Base-by-base conservation (phyloP, 1,140 invertebrate genomes). In the Pollicipes pollicipes region DNA sequence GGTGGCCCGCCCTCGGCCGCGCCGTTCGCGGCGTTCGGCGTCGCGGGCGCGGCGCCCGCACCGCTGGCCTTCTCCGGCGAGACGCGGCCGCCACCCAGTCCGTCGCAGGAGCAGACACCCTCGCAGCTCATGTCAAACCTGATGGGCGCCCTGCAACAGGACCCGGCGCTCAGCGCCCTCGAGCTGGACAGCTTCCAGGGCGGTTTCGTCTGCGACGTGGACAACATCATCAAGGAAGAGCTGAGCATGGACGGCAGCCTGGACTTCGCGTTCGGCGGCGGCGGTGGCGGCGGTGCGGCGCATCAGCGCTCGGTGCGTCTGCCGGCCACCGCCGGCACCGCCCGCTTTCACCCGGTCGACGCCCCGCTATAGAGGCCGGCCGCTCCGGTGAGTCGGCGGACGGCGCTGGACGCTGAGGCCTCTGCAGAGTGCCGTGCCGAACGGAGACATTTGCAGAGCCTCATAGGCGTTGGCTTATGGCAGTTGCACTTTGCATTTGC, bases 141-240 rank as follows among this genome's bases (percentile, higher is more conserved):
- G 67, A 89, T 92, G 86, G 89, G 88, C 21, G 87, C 88, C 1
- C 83, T 91, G 1, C 64, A 66, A 24, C 64, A 3, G 27, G 88
- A 87, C 75, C 88, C 87, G 76, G 78, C 88, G 2, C 81, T 88
- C 21, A 88, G 90, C 76, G 88, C 90, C 78, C 82, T 91, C 68
- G 88, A 88, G 77, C 87, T 94, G 73, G 91, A 94, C 78, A 85
- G 87, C 30, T 80, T 88, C 71, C 89, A 90, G 35, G 88, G 86
- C 68, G 86, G 86, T 71, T 88, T 96, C 75, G 91, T 95, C 75
- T 96, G 92, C 81, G 93, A 95, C 78, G 90, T 97, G 27, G 92
- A 96, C 76, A 91, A 95, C 83, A 90, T 95, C 70, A 92, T 97
- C 76, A 90, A 91, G 75, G 91, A 95, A 79, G 94, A 97, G 82